Base-by-base conservation (phyloP, 1,140 invertebrate species). In the Phocides pigmalion region DNA sequence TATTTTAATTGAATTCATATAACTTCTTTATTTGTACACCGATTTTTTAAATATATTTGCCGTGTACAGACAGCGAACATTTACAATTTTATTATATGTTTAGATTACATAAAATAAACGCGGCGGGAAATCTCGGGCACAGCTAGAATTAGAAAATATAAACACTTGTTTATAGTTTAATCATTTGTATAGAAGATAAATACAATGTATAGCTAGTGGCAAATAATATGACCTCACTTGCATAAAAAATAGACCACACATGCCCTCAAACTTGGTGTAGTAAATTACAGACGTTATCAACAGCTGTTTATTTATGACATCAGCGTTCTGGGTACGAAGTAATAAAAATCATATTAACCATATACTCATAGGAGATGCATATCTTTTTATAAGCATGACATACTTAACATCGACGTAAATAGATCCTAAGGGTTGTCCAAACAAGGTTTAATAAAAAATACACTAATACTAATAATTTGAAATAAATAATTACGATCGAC, bases 271-370 rank as follows among this genome's bases (percentile, higher is more conserved):
- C 44, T 35, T 11, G 8, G 19, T 12, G 9, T 47, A 9, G 1
- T 22, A n/a, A 47, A 47, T 47, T 22, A 22, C 17, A 47, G 19
- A 47, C 22, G 17, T 22, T 47, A 47, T 47, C 44, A 47, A 47
- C 44, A 47, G 44, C 44, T 47, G 44, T 22, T 47, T 49, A 15
- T 25, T 20, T 25, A 49, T 49, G 46, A 49, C 46, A 49, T 49
- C 46, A 49, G 20, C 46, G 46, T 49, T 25, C 46, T 12, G n/a
- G 12, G 46, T 49, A 49, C 46, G 12, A 15, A 49, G 20, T 49
- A 49, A 49, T 49, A 49, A 49, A 49, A 49, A 49, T 49, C 16
- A 22, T 49, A 49, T 49, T 49, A 49, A n/a, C 46, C n/a, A 49
- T 28, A 32, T 11, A 11, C n/a, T n/a, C n/a, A n/a, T n/a, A n/a